Evolutionary conservation across 2,888 invertebrate genomes (phyloP).

Genomic region (Formica aserva): DNA sequence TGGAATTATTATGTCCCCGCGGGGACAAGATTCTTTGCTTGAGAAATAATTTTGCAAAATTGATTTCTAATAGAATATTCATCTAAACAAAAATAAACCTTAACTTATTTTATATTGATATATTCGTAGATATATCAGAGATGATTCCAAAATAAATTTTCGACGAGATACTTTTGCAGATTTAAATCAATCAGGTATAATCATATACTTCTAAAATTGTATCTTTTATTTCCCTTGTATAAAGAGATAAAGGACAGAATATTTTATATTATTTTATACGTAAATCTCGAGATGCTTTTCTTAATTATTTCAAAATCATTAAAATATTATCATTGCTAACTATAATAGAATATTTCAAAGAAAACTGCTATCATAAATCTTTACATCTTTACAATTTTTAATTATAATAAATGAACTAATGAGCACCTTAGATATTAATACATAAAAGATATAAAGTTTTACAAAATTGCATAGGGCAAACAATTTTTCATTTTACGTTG

Average conservation of each 20-base stretch:
- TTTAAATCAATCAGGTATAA: background rate
- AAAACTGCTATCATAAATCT: background rate
- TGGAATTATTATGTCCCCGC: background rate
- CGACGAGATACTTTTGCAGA: background rate
- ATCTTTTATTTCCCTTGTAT: background rate
- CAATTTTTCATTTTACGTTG: background rate
- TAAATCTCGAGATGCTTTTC: background rate
- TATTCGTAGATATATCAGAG: background rate
- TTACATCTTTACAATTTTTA: background rate
- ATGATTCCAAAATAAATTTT: background rate
- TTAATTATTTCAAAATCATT: background rate
- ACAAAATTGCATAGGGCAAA: background rate
- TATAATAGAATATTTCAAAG: background rate
- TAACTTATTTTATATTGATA: background rate
- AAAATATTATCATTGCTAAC: background rate
- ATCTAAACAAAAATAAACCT: background rate
- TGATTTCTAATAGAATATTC: background rate
- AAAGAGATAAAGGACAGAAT: background rate
- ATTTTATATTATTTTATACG: background rate
- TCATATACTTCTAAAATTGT: background rate
- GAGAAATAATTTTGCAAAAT: background rate
- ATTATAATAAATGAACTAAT: background rate
- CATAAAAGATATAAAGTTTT: background rate
- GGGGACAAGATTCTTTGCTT: background rate
- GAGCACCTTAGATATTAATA: background rate